phyloP scores from a whole-genome alignment of 2,888 invertebrate genomes.

The Notodonta dromedarius region DNA sequence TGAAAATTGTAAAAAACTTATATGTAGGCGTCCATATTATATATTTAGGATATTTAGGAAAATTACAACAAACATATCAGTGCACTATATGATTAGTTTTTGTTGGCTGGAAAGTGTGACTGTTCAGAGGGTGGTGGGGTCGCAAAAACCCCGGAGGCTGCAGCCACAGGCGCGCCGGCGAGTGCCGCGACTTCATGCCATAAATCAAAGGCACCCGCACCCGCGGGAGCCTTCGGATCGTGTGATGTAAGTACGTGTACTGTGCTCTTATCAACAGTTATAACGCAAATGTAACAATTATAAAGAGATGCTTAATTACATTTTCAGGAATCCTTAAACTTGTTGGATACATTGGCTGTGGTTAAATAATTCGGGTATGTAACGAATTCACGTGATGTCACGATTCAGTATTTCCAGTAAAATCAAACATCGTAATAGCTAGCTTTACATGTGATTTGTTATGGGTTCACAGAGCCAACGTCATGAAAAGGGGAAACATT shows the following conservation, averaged over 20 bases:
- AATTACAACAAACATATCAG: not conserved
- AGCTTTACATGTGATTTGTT: not conserved
- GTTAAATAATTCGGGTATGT: not conserved
- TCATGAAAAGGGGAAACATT: constrained; percentile 54
- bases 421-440: not conserved
- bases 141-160: constrained; percentile 71
- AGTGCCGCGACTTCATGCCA: constrained; percentile 64
- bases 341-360: not conserved
- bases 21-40: too few relatives aligned
- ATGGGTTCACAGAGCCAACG: not conserved
- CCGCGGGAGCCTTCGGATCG: constrained; percentile 66
- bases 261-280: constrained; percentile 52
- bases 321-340: not conserved
- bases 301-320: constrained; percentile 24
- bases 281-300: constrained; percentile 49
- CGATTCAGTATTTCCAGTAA: not conserved
- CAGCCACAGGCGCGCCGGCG: constrained; percentile 53
- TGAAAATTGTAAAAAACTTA: too few relatives aligned
- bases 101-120: constrained; percentile 49
- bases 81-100: constrained; percentile 40
- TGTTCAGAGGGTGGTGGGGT: constrained; percentile 57
- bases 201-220: constrained; percentile 80
- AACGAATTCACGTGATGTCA: not conserved
- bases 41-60: too few relatives aligned
- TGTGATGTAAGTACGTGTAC: constrained; percentile 61